Conservation (phyloP, 2,888 invertebrate species). For the Nephrotoma guestfalica region DNA sequence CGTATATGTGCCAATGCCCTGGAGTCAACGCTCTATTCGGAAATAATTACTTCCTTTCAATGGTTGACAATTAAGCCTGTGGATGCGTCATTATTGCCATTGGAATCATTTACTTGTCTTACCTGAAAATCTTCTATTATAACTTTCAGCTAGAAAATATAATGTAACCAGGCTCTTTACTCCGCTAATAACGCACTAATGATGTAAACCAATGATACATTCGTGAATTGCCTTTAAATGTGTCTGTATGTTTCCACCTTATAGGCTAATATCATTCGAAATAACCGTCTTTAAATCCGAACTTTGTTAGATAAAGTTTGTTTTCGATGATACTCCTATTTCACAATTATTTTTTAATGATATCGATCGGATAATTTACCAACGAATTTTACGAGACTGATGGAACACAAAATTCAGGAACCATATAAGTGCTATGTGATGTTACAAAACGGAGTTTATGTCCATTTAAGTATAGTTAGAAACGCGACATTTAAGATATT, state of each 20-base stretch:
- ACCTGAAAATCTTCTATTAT: conserved; percentile 10
- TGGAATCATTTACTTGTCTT: conserved; percentile 4
- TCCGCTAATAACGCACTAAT: background rate
- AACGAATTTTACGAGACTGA: too few species aligned
- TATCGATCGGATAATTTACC: too few species aligned
- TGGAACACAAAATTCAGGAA: too few species aligned
- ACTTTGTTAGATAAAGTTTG: background rate
- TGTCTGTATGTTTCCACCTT: background rate
- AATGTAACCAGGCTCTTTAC: background rate
- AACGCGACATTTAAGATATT: too few species aligned
- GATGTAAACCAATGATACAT: background rate
- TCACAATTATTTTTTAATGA: too few species aligned
- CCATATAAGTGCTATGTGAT: too few species aligned
- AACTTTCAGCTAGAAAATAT: too few species aligned
- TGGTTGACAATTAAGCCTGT: background rate
- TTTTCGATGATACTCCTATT: conserved; percentile 1
- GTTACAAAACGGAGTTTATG: too few species aligned
- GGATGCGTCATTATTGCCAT: background rate
- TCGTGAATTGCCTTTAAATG: background rate
- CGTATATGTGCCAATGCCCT: background rate
- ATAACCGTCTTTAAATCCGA: background rate
- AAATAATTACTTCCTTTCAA: background rate
- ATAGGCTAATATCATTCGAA: background rate
- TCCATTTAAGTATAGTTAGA: too few species aligned
- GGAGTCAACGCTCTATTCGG: background rate